Conservation (phyloP, 2,113 vertebrate genomes). For the Albula glossodonta region DNA sequence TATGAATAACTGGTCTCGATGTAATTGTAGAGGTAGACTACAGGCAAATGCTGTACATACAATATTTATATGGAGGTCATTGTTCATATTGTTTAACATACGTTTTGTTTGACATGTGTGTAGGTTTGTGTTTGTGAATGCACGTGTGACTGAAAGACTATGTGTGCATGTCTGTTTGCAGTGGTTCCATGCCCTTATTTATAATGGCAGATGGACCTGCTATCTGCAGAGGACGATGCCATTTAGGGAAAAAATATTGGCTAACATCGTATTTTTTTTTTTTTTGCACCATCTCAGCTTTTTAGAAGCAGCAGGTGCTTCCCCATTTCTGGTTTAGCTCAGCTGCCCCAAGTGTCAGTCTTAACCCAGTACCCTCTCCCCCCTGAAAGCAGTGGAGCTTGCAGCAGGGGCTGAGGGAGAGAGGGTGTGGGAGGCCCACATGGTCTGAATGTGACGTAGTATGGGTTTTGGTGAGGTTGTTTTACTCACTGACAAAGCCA, state of each 20-base stretch:
- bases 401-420: background rate
- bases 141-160: background rate
- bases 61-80: conserved; percentile 4
- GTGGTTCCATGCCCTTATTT: background rate
- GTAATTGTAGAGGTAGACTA: conserved; percentile 7
- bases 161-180: background rate
- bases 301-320: background rate
- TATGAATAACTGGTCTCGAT: conserved; percentile 12
- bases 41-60: background rate
- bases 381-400: background rate
- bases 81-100: background rate
- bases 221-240: background rate
- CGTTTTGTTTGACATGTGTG: background rate
- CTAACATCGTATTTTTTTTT: background rate
- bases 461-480: background rate
- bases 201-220: background rate
- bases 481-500: background rate
- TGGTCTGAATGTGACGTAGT: background rate
- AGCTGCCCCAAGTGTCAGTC: background rate
- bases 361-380: background rate
- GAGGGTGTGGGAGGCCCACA: background rate
- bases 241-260: background rate
- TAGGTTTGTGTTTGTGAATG: conserved; percentile 21
- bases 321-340: background rate
- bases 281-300: background rate